Evolutionary conservation across 2,113 vertebrate genomes (phyloP).

Genomic region (Cyanistes caeruleus): DNA sequence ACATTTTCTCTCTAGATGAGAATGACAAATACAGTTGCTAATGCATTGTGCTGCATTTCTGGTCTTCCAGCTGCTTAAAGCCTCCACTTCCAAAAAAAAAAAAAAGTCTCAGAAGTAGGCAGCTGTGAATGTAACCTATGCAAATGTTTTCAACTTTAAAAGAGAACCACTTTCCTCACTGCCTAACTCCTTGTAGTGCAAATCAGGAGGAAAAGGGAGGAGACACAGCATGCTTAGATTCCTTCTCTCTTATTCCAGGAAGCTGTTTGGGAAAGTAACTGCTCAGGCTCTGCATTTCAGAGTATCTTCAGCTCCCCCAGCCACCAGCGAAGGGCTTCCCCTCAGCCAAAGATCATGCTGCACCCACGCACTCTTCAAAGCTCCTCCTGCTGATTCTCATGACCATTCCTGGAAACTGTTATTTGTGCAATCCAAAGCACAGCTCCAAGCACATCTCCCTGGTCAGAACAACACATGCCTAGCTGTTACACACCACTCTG

Average conservation of each 20-base stretch:
- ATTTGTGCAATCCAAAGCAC: not conserved
- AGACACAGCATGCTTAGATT: not conserved
- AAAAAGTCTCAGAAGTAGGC: not conserved
- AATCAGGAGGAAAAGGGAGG: not conserved
- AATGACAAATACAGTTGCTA: not conserved
- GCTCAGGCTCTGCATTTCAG: not conserved
- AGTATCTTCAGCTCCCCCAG: not conserved
- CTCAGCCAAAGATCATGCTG: not conserved
- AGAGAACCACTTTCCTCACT: not conserved
- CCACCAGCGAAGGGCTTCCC: not conserved
- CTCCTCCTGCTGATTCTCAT: conserved; percentile 12
- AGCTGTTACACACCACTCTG: not conserved
- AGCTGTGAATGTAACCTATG: not conserved
- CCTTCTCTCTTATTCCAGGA: not conserved
- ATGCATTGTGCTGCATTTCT: not conserved
- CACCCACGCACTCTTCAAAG: not conserved
- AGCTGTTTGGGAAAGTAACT: not conserved
- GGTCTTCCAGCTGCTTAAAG: not conserved
- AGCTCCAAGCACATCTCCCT: not conserved
- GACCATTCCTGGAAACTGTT: conserved; percentile 46
- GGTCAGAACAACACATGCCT: not conserved
- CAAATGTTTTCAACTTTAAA: not conserved
- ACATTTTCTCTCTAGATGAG: conserved; percentile 1
- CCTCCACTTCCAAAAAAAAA: not conserved
- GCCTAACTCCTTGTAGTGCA: not conserved